Evolutionary conservation across 2,113 vertebrate genomes (phyloP), one percentile per base, ranked within the genome.

Genomic region (Mastomys coucha): DNA sequence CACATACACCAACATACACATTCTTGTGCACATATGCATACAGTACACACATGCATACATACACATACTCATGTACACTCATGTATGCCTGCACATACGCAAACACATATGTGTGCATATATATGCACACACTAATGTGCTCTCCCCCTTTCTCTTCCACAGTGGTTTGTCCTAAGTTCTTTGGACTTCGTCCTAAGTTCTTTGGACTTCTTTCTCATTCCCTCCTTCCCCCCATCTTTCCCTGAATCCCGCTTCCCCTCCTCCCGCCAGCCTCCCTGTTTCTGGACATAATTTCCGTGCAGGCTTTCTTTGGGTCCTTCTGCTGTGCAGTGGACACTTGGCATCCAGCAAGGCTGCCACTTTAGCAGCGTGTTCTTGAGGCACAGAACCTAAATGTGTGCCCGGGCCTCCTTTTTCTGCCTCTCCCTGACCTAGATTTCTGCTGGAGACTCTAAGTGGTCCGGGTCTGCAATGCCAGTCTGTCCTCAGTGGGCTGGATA

Each of bases 391-490:
- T 67, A 77, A 75, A 33, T 16, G 63, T 42, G 26, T 93, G 73
- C 39, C 80, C 49, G 7, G 49, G 49, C 22, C 78, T 65, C 81
- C 16, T 3, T 42, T 72, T 67, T 53, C 45, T 72, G 1, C 92
- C 89, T 97, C 36, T 90, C 12, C 56, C 82, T 22, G 17, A 77
- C 69, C 94, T 31, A 19, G 19, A 77, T 77, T 95, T 87, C 93
- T 60, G 39, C 58, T 26, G 63, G 73, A 91, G 1, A 1, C 91
- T 90, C 91, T 92, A n/a, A 63, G 72, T 56, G 75, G 91, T 19
- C 63, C 45, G 49, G 63, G 24, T 53, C 36, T 70, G 22, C 84
- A 72, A 53, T 60, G 45, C n/a, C 45, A 78, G 80, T 63, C 36
- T 6, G 13, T 39, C 67, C 8, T 28, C 33, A 4, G 31, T 58